Base-by-base conservation (phyloP, 2,888 invertebrate species). In the Rhingia rostrata region DNA sequence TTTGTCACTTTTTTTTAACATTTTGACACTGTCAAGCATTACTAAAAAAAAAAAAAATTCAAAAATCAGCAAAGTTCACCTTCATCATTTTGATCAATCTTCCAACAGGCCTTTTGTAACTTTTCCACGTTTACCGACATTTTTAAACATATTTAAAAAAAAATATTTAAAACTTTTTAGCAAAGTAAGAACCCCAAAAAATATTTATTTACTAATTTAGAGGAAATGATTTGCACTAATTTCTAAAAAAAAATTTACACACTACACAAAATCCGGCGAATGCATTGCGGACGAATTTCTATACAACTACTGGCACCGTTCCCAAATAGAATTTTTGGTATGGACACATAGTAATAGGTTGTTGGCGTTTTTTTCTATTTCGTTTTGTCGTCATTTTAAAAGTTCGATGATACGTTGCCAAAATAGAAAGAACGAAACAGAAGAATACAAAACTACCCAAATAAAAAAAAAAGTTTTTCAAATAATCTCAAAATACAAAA, bases 71-170 rank as follows among this genome's bases (percentile, higher is more conserved):
- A 9, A 9, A 4, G 12, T 41, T 53, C 14, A 90, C 90, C 90
- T 86, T 90, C 89, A 80, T 90, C 89, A 82, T 90, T 88, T 66
- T 89, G 88, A 75, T 89, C 89, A 51, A 90, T 88, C 67, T 89
- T 90, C 90, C 90, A 90, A 86, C 90, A 90, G 56, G 89, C 90
- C 70, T 88, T 89, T 75, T 90, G 90, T 47, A 37, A 4, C 14
- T 73, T 66, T 39, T 37, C 61, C 10, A 53, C 10, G 7, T 14
- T 49, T 22, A 63, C 49, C 7, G 78, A 72, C 72, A 73, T 72
- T 47, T 63, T 64, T 6, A 1, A 22, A 39, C 49, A 67, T 49
- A 54, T 12, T 22, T 35, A 22, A 7, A 12, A 4, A 22, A 32
- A 6, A n/a, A 4, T 41, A n/a, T 39, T 5, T 6, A 22, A 22